These are phyloP conservation scores for Pterophyllum scalare DNA, from an alignment of 2,113 vertebrate genomes.

Conservation along the genomic window DNA sequence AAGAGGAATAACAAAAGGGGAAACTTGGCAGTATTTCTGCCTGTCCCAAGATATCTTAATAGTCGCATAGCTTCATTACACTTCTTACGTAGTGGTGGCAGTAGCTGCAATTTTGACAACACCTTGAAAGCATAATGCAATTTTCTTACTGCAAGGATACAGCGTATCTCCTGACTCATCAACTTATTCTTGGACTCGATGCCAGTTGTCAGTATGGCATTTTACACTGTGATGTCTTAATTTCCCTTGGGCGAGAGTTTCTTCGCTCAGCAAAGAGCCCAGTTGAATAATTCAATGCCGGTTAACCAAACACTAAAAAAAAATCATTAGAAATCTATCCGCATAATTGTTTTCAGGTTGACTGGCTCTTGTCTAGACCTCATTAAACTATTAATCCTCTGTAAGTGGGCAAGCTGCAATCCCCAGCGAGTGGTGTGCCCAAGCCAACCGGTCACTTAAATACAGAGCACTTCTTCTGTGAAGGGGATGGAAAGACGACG, in stretches of 20 bases:
- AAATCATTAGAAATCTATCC: conserved; percentile 75
- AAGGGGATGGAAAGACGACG: conserved; percentile 25
- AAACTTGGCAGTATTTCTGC: conserved; percentile 32
- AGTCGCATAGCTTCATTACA: conserved; percentile 9
- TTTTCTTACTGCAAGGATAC: conserved; percentile 28
- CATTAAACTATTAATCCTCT: conserved; percentile 79
- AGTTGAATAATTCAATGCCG: conserved; percentile 75
- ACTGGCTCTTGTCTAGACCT: conserved; percentile 74
- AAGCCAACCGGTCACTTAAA: conserved; percentile 66
- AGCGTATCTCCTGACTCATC: conserved; percentile 16
- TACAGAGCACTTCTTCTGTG: conserved; percentile 42
- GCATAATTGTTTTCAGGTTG: conserved; percentile 76
- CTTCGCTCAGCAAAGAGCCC: conserved; percentile 37
- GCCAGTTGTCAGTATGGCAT: conserved; percentile 44
- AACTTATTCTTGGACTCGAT: conserved; percentile 28
- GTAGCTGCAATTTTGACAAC: background rate
- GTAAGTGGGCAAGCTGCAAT: conserved; percentile 65
- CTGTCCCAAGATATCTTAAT: conserved; percentile 7
- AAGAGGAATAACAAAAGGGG: conserved; percentile 52
- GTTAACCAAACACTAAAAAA: conserved; percentile 69
- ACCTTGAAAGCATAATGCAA: conserved; percentile 24
- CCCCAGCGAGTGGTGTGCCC: conserved; percentile 49
- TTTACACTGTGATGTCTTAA: conserved; percentile 55
- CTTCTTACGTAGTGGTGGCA: background rate
- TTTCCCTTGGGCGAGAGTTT: conserved; percentile 52